Percentiles rank a stretch among this genome's conserved stretches.
Conservation (phyloP, 53 echinoderm and acorn worm genomes). For the Antedon mediterranea region DNA sequence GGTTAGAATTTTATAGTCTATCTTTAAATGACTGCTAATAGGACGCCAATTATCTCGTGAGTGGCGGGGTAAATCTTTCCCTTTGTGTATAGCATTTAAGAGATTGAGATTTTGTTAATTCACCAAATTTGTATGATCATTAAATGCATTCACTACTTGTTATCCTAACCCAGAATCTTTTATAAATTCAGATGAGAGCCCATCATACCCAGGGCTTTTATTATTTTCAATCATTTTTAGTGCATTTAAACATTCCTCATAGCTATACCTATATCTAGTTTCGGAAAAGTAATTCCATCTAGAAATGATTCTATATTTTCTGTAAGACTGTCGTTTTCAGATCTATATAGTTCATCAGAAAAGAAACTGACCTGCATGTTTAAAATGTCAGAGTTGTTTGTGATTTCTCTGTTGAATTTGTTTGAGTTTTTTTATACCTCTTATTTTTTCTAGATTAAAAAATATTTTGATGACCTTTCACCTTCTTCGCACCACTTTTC, state of each 20-base stretch:
- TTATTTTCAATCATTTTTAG: not conserved
- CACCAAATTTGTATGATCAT: not conserved
- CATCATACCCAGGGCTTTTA: constrained; percentile 3
- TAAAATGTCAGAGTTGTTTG: not conserved
- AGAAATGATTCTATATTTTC: not conserved
- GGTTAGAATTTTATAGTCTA: not conserved
- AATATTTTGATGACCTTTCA: too few species aligned
- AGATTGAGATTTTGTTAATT: too few species aligned
- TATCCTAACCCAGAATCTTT: not conserved
- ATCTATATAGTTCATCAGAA: not conserved
- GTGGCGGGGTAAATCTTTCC: too few species aligned
- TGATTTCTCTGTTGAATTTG: not conserved
- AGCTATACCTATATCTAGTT: not conserved
- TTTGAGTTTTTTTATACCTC: not conserved
- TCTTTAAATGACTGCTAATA: not conserved
- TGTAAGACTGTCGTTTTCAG: not conserved
- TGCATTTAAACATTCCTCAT: not conserved
- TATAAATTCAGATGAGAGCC: constrained; percentile 2
- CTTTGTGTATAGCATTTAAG: too few species aligned
- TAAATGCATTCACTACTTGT: not conserved
- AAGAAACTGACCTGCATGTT: not conserved
- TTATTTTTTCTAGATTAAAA: too few species aligned
- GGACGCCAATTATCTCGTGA: not conserved
- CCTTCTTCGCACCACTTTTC: too few species aligned
- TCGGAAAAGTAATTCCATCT: not conserved